Evolutionary conservation across 2,797 vertebrate genomes (phyloP).

Genomic region (Heliangelus exortis): DNA sequence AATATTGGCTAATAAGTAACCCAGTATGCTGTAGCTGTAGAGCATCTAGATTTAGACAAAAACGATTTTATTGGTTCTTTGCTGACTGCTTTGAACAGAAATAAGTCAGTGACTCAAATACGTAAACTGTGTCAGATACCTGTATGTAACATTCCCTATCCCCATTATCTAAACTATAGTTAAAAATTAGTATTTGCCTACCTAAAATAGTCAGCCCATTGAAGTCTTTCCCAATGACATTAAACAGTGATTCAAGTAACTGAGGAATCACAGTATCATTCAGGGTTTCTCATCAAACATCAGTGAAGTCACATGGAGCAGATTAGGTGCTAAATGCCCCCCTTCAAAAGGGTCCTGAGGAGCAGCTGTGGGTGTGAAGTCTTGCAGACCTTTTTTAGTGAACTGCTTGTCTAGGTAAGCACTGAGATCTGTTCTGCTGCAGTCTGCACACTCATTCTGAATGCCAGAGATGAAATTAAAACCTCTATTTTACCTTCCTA

Average conservation of each 20-base stretch:
- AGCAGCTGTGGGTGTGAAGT: background rate
- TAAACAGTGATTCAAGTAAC: background rate
- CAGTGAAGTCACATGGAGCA: background rate
- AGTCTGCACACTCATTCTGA: background rate
- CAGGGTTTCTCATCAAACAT: background rate
- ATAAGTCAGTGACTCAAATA: background rate
- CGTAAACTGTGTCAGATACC: background rate
- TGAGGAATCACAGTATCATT: background rate
- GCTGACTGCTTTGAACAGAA: background rate
- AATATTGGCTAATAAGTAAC: background rate
- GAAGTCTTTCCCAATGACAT: background rate
- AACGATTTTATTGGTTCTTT: background rate
- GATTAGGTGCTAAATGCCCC: background rate
- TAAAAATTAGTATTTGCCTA: background rate
- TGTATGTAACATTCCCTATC: accelerated
- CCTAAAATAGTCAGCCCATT: background rate
- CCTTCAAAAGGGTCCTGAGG: background rate
- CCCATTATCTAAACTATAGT: background rate
- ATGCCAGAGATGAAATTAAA: background rate
- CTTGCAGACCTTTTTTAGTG: background rate
- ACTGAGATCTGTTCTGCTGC: background rate
- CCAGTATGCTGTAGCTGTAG: background rate
- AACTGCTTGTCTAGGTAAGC: background rate
- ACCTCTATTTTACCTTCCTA: background rate
- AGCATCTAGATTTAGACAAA: background rate